Evolutionary conservation across 2,113 vertebrate genomes (phyloP).

Genomic region (Camelus bactrianus): DNA sequence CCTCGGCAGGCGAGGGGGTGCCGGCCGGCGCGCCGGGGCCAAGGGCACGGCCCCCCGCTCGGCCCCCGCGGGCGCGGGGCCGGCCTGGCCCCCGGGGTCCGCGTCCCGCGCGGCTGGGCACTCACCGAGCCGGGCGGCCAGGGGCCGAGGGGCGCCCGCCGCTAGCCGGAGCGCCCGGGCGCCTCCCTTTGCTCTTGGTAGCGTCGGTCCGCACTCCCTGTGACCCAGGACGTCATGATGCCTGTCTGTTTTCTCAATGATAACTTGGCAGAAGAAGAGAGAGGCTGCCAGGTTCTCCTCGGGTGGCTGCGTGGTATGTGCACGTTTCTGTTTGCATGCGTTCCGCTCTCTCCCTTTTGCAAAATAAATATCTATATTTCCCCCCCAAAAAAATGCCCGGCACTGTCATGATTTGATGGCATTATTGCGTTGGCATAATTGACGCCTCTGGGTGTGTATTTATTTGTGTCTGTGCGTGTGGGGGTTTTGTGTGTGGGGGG

Average conservation of each 20-base stretch:
- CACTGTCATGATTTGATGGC: slow-evolving; percentile 72
- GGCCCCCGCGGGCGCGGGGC: slow-evolving; percentile 46
- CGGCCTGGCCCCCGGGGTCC: slow-evolving; percentile 72
- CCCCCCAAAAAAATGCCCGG: slow-evolving; percentile 2
- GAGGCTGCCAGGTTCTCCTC: slow-evolving; percentile 81
- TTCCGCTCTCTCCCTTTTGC: slow-evolving; percentile 53
- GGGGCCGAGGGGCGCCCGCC: slow-evolving; percentile 74
- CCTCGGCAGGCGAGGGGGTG: slow-evolving; percentile 84
- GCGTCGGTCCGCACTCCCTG: slow-evolving; percentile 87
- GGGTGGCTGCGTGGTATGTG: slow-evolving; percentile 85
- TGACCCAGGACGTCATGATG: slow-evolving; percentile 89
- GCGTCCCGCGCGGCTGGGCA: slow-evolving; percentile 68
- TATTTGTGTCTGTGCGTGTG: slow-evolving; percentile 54
- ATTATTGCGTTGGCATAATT: slow-evolving; percentile 78
- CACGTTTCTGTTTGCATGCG: slow-evolving; percentile 83
- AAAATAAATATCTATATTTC: slow-evolving; percentile 70
- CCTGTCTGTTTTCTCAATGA: slow-evolving; percentile 88
- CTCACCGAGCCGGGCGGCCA: slow-evolving; percentile 70
- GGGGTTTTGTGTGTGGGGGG: background rate
- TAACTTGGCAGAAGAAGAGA: slow-evolving; percentile 87
- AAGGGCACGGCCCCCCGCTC: slow-evolving; percentile 59
- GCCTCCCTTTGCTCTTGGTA: slow-evolving; percentile 86
- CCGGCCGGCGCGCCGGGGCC: slow-evolving; percentile 52
- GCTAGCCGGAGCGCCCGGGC: slow-evolving; percentile 71
- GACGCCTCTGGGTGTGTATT: slow-evolving; percentile 77